A percentile compares a stretch with the other conserved stretches of the same genome.
Evolutionary conservation across 2,888 invertebrate species (phyloP).

Genomic region (Agrochola circellaris): DNA sequence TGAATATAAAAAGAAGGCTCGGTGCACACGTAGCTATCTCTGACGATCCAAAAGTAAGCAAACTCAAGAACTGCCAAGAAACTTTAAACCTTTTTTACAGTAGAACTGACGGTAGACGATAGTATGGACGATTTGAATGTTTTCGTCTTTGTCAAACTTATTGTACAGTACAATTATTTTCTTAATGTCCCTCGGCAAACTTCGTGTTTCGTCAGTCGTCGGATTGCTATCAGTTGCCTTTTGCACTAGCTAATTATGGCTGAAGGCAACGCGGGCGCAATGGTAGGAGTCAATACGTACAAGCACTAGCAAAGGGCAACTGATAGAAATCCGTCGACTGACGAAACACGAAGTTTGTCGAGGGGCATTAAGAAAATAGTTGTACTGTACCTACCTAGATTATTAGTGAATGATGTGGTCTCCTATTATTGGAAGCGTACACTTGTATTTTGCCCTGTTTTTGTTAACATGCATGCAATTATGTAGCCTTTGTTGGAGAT

Average conservation of each 20-base stretch:
- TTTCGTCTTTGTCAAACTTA: background rate
- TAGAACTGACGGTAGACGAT: background rate
- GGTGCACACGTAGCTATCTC: background rate
- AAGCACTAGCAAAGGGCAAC: too few species aligned
- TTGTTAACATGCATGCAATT: background rate
- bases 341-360: too few species aligned
- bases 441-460: background rate
- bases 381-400: background rate
- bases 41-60: background rate
- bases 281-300: too few species aligned
- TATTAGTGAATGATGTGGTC: background rate
- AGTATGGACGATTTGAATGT: background rate
- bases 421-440: background rate
- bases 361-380: too few species aligned
- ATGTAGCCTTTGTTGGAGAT: background rate
- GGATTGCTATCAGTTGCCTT: too few species aligned
- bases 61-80: background rate
- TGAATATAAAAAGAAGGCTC: background rate
- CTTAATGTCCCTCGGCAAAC: too few species aligned
- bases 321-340: too few species aligned
- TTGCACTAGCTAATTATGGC: too few species aligned
- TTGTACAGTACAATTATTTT: background rate
- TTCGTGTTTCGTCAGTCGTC: too few species aligned
- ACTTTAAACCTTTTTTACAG: background rate
- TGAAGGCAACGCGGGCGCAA: too few species aligned